Percentiles rank a stretch among this genome's conserved stretches.
These are phyloP conservation scores for Tragelaphus strepsiceros DNA, from an alignment of 2,113 vertebrate genomes.

Conservation along the genomic window DNA sequence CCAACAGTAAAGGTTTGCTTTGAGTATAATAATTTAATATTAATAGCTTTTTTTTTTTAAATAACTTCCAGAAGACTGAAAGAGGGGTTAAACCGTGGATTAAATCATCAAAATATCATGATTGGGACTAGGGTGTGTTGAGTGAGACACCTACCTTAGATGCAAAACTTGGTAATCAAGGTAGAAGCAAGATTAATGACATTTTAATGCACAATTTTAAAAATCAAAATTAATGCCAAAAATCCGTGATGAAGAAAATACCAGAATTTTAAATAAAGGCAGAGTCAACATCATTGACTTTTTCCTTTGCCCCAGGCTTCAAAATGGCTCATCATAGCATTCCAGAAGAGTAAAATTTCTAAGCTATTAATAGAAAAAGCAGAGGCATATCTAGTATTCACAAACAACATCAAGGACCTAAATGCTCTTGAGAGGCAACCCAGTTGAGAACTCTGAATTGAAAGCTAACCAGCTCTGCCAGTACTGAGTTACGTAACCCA, in stretches of 20 bases:
- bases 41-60: constrained; percentile 4
- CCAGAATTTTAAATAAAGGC: constrained; percentile 32
- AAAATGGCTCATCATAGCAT: neutral
- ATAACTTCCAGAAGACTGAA: neutral
- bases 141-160: neutral
- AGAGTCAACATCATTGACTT: neutral
- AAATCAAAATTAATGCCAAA: constrained; percentile 32
- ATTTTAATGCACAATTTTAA: neutral
- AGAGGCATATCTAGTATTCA: neutral
- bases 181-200: neutral
- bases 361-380: neutral
- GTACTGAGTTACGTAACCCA: neutral
- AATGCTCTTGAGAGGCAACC: neutral
- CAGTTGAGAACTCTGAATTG: neutral
- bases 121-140: neutral
- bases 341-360: constrained; percentile 6
- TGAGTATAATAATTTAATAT: neutral
- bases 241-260: constrained; percentile 25
- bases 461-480: neutral
- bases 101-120: constrained; percentile 6
- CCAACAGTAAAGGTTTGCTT: constrained; percentile 15
- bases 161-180: neutral
- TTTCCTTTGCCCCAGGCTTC: constrained; percentile 16
- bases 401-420: constrained; percentile 25
- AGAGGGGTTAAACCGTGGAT: neutral